These are phyloP conservation scores for Morpho helenor DNA, from an alignment of 2,888 invertebrate species.

Conservation along the genomic window DNA sequence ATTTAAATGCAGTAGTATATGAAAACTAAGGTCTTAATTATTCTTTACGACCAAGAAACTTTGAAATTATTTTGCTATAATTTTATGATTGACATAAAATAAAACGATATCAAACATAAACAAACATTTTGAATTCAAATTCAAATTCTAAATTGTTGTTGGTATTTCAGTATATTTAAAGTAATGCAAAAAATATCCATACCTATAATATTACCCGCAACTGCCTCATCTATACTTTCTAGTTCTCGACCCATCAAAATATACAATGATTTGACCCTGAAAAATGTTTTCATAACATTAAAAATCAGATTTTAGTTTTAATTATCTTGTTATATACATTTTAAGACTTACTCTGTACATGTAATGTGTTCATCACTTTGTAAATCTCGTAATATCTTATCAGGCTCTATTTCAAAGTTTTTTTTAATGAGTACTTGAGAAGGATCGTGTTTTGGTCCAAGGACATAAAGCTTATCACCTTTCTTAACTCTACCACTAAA, in stretches of 20 bases:
- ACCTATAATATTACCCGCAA: slow-evolving; percentile 95
- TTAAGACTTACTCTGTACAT: slow-evolving; percentile 65
- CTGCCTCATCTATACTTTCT: slow-evolving; percentile 86
- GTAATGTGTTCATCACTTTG: slow-evolving; percentile 83
- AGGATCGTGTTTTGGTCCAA: slow-evolving; percentile 95
- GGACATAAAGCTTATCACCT: slow-evolving; percentile 89
- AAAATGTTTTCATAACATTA: slow-evolving; percentile 31
- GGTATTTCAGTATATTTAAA: too few species aligned
- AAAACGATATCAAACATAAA: too few species aligned
- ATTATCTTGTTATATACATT: slow-evolving; percentile 10
- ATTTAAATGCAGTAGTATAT: too few species aligned
- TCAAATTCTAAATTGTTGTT: too few species aligned
- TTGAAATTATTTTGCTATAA: too few species aligned
- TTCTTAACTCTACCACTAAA: slow-evolving; percentile 91
- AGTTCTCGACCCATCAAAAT: slow-evolving; percentile 96
- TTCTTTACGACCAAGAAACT: background rate
- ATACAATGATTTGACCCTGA: slow-evolving; percentile 87
- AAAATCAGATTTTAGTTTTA: slow-evolving; percentile 2
- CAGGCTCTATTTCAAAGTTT: slow-evolving; percentile 62
- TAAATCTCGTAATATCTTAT: slow-evolving; percentile 79
- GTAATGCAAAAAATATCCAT: slow-evolving; percentile 21
- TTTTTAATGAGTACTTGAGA: slow-evolving; percentile 68
- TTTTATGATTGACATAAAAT: too few species aligned
- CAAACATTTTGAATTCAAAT: too few species aligned
- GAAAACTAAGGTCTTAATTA: too few species aligned